A percentile compares a stretch with the other conserved stretches of the same genome.
phyloP scores from a whole-genome alignment of 2,113 vertebrate genomes.

The Ophiodon elongatus region DNA sequence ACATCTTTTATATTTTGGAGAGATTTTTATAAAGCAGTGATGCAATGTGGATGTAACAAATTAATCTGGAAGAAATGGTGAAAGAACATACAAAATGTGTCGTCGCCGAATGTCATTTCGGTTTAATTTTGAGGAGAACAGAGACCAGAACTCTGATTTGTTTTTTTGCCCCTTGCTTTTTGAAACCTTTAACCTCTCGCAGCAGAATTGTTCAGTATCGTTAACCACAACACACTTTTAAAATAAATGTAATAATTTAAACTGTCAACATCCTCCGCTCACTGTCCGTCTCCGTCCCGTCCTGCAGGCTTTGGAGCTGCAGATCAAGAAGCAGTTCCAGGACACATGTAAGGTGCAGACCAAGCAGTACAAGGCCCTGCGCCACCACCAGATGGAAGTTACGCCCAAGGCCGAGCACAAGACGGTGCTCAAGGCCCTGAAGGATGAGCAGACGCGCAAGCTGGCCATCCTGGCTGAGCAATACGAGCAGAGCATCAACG shows the following conservation, averaged over 20 bases:
- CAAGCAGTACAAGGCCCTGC: conserved; percentile 99
- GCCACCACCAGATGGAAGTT: conserved; percentile 99
- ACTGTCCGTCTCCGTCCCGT: conserved; percentile 43
- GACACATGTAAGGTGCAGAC: conserved; percentile 99
- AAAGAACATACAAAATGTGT: conserved; percentile 30
- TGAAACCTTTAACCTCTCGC: conserved; percentile 34
- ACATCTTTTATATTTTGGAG: conserved; percentile 26
- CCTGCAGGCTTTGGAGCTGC: conserved; percentile 95
- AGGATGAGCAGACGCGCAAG: conserved; percentile 99
- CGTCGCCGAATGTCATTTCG: conserved; percentile 22
- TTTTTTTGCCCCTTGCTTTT: background rate
- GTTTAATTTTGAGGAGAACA: conserved; percentile 29
- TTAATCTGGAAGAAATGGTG: conserved; percentile 30
- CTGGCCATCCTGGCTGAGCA: conserved; percentile 98
- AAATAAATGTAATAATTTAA: background rate
- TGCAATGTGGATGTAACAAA: conserved; percentile 69
- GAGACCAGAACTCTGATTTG: background rate
- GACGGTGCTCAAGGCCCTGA: conserved; percentile 96
- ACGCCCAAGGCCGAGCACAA: conserved; percentile 99
- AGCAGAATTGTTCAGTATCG: background rate
- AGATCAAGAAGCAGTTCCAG: conserved; percentile 99
- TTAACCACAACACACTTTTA: background rate
- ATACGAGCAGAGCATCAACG: conserved; percentile 99
- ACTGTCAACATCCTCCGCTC: too few relatives aligned
- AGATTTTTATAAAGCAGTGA: conserved; percentile 54